phyloP scores from a whole-genome alignment of 2,113 vertebrate species.

The Theristicus caerulescens region DNA sequence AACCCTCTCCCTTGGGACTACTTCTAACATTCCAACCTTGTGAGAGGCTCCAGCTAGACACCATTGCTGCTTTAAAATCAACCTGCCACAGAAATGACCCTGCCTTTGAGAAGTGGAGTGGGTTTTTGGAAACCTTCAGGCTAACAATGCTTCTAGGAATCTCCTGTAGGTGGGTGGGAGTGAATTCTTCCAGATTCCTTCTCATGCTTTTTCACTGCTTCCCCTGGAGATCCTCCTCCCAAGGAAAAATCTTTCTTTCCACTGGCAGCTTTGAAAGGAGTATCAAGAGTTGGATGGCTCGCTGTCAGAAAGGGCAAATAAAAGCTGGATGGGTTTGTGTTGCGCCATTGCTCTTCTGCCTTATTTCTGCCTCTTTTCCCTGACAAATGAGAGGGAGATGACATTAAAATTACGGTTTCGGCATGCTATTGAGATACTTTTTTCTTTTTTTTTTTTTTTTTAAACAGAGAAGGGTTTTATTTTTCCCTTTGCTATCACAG shows the following conservation, averaged over 20 bases:
- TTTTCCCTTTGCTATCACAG: background rate
- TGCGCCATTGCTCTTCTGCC: background rate
- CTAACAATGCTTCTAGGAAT: slow-evolving; percentile 42
- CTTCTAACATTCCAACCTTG: slow-evolving; percentile 56
- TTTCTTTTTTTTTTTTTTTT: background rate
- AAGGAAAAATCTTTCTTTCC: slow-evolving; percentile 21
- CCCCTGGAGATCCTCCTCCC: background rate
- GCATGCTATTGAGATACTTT: background rate
- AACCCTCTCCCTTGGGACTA: slow-evolving; percentile 49
- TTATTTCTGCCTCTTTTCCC: background rate
- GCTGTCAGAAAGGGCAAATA: background rate
- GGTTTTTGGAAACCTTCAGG: slow-evolving; percentile 24
- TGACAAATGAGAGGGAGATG: background rate
- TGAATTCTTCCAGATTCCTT: slow-evolving; percentile 45
- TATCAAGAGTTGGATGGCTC: background rate
- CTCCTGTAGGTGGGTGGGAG: slow-evolving; percentile 39
- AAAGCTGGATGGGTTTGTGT: background rate
- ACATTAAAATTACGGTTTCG: background rate
- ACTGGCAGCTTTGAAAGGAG: background rate
- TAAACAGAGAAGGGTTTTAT: background rate
- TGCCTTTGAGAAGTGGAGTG: slow-evolving; percentile 4
- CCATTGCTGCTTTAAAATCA: slow-evolving; percentile 32
- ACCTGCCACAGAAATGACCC: slow-evolving; percentile 44
- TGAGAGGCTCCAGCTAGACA: slow-evolving; percentile 53
- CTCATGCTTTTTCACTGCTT: slow-evolving; percentile 9